Percentiles rank a stretch among this genome's conserved stretches.
Conservation (phyloP, 2,113 vertebrate genomes). For the Sterrhoptilus dennistouni region DNA sequence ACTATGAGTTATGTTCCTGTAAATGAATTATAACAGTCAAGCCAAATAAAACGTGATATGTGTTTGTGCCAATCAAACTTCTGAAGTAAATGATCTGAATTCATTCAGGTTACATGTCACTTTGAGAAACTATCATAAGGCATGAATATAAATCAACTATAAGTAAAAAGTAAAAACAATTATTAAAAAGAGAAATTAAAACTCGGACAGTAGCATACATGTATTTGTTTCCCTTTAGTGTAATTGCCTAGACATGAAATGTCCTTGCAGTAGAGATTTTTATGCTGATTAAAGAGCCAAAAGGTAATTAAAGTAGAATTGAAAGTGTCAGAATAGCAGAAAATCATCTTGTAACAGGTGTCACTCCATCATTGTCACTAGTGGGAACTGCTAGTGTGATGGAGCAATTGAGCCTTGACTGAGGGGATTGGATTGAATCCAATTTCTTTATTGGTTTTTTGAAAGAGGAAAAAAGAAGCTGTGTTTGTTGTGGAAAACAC, state of each 20-base stretch:
- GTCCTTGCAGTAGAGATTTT: neutral
- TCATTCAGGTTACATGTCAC: neutral
- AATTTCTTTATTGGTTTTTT: slow-evolving; percentile 1
- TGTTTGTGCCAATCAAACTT: neutral
- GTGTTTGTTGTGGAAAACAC: neutral
- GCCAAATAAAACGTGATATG: neutral
- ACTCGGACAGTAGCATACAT: neutral
- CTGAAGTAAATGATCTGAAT: neutral
- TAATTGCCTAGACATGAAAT: slow-evolving; percentile 6
- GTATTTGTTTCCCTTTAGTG: slow-evolving; percentile 10
- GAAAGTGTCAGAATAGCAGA: slow-evolving; percentile 47
- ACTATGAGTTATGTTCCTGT: neutral
- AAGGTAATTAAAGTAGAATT: slow-evolving; percentile 31
- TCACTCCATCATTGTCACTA: slow-evolving; percentile 25
- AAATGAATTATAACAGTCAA: neutral
- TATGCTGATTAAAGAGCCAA: neutral
- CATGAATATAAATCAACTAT: neutral
- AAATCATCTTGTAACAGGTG: slow-evolving; percentile 26
- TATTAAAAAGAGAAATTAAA: slow-evolving; percentile 15
- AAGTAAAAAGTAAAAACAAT: neutral
- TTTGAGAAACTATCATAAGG: neutral
- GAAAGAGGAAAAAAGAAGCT: neutral
- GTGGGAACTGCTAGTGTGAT: neutral
- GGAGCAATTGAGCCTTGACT: neutral
- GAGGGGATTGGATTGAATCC: neutral